Evolutionary conservation across 2,797 vertebrate species (phyloP).

Genomic region (Malurus leucopterus): DNA sequence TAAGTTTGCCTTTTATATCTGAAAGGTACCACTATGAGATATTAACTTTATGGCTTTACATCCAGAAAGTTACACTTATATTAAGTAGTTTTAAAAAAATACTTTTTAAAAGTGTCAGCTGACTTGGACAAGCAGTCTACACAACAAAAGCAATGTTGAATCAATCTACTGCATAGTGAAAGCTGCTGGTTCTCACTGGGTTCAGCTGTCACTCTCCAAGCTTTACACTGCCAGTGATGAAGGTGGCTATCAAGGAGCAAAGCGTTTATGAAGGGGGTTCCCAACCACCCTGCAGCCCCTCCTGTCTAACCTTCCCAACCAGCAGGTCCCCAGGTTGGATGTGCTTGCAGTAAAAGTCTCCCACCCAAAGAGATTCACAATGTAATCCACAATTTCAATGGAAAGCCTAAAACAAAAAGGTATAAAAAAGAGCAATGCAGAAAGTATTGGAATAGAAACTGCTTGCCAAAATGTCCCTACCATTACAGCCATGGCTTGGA

Average conservation of each 20-base stretch:
- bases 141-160: not conserved
- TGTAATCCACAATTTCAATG: not conserved
- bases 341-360: not conserved
- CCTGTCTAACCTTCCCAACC: not conserved
- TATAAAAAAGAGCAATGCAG: not conserved
- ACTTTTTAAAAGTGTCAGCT: not conserved
- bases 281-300: not conserved
- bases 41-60: not conserved
- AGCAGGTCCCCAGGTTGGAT: not conserved
- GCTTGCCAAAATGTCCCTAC: not conserved
- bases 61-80: not conserved
- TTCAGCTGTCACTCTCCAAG: not conserved
- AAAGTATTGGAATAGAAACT: not conserved
- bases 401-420: not conserved
- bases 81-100: not conserved
- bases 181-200: not conserved
- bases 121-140: not conserved
- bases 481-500: not conserved
- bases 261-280: not conserved
- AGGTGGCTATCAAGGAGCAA: not conserved
- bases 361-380: not conserved
- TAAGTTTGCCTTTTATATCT: not conserved
- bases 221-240: not conserved
- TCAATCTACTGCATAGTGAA: not conserved
- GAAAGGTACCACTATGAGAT: not conserved